Evolutionary conservation across 1,140 invertebrate species (phyloP).

Genomic region (Temnothorax nylanderi): DNA sequence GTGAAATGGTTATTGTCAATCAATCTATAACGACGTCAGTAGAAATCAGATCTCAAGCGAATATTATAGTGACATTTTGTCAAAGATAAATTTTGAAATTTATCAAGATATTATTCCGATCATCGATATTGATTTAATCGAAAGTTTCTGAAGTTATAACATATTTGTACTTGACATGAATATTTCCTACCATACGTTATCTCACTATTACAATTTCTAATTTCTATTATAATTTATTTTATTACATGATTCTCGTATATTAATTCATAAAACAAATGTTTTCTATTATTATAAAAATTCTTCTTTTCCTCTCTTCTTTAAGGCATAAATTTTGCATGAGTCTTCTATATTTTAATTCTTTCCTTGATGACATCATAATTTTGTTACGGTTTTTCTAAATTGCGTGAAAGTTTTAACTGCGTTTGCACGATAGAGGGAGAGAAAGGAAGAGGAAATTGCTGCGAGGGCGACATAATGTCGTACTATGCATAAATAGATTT

Average conservation of each 20-base stretch:
- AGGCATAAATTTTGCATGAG: background rate
- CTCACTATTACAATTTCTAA: background rate
- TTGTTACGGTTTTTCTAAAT: slow-evolving; percentile 19
- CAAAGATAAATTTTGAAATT: background rate
- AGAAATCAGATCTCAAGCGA: background rate
- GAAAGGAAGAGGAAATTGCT: background rate
- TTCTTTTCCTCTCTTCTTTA: background rate
- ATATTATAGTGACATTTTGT: background rate
- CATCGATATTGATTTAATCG: background rate
- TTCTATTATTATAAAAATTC: background rate
- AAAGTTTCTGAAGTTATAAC: background rate
- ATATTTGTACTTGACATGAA: background rate
- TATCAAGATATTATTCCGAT: background rate
- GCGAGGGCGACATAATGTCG: slow-evolving; percentile 17
- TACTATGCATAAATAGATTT: slow-evolving; percentile 42
- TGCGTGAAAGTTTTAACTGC: slow-evolving; percentile 9
- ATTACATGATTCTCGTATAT: background rate
- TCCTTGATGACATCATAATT: background rate
- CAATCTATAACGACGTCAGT: background rate
- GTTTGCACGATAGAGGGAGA: slow-evolving; percentile 4
- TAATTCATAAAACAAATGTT: background rate
- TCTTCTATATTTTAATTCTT: background rate
- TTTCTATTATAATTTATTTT: background rate
- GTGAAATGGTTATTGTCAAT: background rate
- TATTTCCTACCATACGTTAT: background rate